phyloP scores from a whole-genome alignment of 1,140 invertebrate genomes.

The Lutraria rhynchaena region DNA sequence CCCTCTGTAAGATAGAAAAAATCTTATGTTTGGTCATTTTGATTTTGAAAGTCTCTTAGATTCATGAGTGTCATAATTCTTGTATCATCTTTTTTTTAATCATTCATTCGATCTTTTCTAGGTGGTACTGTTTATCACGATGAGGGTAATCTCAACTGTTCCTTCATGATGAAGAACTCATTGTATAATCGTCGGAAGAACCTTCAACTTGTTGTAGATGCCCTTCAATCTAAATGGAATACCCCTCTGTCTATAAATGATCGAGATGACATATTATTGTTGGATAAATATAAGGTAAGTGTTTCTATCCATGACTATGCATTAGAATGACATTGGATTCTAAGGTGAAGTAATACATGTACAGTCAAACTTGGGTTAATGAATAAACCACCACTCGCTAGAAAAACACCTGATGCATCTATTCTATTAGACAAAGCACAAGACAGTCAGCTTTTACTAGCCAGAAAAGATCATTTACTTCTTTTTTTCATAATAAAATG shows the following conservation, averaged over 20 bases:
- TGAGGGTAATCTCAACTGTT: slow-evolving; percentile 94
- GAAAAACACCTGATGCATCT: not conserved
- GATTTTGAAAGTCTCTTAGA: too few species aligned
- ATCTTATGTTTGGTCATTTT: too few species aligned
- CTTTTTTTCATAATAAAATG: not conserved
- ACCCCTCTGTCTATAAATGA: slow-evolving; percentile 89
- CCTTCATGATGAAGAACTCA: slow-evolving; percentile 92
- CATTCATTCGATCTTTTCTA: too few species aligned
- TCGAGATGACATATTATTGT: slow-evolving; percentile 91
- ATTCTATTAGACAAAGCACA: not conserved
- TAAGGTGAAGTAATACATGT: not conserved
- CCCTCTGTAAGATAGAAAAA: too few species aligned
- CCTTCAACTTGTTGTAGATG: slow-evolving; percentile 91
- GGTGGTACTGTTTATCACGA: slow-evolving; percentile 99
- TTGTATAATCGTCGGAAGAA: slow-evolving; percentile 92
- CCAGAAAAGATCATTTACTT: not conserved
- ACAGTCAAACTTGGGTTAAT: not conserved
- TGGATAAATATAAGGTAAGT: slow-evolving; percentile 90
- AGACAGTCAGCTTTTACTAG: not conserved
- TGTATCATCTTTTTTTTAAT: too few species aligned
- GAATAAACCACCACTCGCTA: not conserved
- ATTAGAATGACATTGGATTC: not conserved
- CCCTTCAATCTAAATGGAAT: slow-evolving; percentile 90
- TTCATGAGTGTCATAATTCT: too few species aligned
- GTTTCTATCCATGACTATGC: not conserved